Conservation (phyloP, 2,797 vertebrate species). For the Clarias platycephalus region DNA sequence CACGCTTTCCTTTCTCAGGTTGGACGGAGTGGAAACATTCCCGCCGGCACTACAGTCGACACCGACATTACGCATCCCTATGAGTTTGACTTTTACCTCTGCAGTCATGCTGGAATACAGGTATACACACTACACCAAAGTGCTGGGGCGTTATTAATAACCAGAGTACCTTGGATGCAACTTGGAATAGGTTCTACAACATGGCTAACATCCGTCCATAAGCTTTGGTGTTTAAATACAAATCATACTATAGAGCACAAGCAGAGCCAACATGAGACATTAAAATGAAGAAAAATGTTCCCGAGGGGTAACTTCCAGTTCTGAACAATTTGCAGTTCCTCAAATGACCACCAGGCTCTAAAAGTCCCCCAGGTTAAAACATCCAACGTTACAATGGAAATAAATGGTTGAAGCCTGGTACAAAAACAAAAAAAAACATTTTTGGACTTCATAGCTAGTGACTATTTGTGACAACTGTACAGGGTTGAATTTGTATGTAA, state of each 20-base stretch:
- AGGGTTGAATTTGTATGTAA: no score
- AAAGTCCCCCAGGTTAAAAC: no score
- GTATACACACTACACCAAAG: conserved; percentile 61
- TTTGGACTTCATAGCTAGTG: no score
- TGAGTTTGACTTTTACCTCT: conserved; percentile 99
- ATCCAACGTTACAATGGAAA: no score
- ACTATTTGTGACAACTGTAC: no score
- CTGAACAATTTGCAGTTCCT: no score
- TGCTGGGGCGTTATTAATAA: background rate
- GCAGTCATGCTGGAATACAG: conserved; percentile 99
- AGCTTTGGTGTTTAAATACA: background rate
- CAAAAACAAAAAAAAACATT: no score
- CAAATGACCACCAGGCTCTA: no score
- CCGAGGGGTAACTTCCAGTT: no score
- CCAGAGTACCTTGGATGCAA: background rate
- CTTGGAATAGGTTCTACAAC: background rate
- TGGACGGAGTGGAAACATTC: conserved; percentile 97
- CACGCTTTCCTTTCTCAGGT: conserved; percentile 72
- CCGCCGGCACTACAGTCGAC: conserved; percentile 96
- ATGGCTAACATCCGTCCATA: background rate
- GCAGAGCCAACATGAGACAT: background rate
- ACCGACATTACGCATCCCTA: conserved; percentile 97
- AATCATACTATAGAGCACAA: background rate
- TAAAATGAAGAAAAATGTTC: background rate
- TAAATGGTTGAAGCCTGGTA: no score